phyloP scores from a whole-genome alignment of 2,888 invertebrate genomes.

The Stenchaetothrips biformis region DNA sequence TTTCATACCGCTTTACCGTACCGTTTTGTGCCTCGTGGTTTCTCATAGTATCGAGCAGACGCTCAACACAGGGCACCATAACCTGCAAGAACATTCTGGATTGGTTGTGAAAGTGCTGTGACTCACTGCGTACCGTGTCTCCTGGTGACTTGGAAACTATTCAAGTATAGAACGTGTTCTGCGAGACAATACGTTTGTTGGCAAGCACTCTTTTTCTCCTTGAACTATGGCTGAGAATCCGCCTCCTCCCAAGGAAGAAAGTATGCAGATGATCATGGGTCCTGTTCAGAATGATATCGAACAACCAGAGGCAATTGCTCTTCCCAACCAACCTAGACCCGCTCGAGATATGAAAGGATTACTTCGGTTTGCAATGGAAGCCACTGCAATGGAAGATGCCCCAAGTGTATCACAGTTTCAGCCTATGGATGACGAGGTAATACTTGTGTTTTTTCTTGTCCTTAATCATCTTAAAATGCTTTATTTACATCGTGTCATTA shows the following conservation, averaged over 20 bases:
- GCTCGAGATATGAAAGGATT: conserved; percentile 50
- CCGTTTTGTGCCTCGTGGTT: too few species aligned
- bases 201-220: neutral
- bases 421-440: conserved; percentile 63
- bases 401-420: conserved; percentile 49
- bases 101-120: neutral
- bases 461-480: neutral
- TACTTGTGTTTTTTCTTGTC: neutral
- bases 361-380: conserved; percentile 64
- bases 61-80: neutral
- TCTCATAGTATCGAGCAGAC: too few species aligned
- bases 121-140: neutral
- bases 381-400: conserved; percentile 57
- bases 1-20: too few species aligned
- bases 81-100: neutral
- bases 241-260: neutral
- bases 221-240: neutral
- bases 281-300: neutral
- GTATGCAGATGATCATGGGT: neutral
- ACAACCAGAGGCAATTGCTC: neutral
- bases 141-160: too few species aligned
- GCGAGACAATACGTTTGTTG: neutral
- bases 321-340: neutral
- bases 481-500: neutral
- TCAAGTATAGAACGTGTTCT: too few species aligned